These are phyloP conservation scores for Dichetophora obliterata DNA, from an alignment of 2,888 invertebrate species.

Conservation along the genomic window DNA sequence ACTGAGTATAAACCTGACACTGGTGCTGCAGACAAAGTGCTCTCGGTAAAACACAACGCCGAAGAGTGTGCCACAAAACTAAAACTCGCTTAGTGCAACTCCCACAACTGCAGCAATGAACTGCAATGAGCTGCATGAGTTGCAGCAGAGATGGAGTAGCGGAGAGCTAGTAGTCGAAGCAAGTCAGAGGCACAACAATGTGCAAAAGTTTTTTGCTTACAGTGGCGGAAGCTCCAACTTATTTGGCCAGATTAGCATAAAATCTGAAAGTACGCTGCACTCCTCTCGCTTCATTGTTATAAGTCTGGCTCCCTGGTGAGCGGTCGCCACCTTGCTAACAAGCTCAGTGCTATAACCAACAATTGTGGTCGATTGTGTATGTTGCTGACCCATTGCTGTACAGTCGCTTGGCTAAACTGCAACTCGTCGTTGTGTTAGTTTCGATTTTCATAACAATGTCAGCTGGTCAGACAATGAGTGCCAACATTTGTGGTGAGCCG, in stretches of 20 bases:
- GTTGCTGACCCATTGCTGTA: neutral
- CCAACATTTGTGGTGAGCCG: neutral
- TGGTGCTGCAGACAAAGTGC: no score
- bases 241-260: conserved; percentile 28
- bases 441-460: neutral
- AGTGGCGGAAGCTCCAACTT: conserved; percentile 10
- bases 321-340: neutral
- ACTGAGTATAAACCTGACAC: neutral
- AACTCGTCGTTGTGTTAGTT: neutral
- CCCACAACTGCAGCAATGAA: neutral
- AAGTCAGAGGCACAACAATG: no score
- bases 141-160: neutral
- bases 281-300: neutral
- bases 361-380: neutral
- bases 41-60: neutral
- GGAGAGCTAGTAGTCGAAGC: neutral
- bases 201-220: neutral
- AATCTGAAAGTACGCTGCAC: neutral
- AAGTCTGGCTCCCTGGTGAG: neutral
- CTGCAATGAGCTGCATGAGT: neutral
- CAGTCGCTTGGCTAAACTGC: neutral
- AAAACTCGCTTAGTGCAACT: no score
- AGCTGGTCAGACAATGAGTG: neutral
- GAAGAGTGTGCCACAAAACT: neutral
- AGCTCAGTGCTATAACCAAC: neutral